Percentiles rank a stretch among this genome's conserved stretches.
Conservation (phyloP, 2,797 vertebrate species). For the Enteromius fasciolatus region DNA sequence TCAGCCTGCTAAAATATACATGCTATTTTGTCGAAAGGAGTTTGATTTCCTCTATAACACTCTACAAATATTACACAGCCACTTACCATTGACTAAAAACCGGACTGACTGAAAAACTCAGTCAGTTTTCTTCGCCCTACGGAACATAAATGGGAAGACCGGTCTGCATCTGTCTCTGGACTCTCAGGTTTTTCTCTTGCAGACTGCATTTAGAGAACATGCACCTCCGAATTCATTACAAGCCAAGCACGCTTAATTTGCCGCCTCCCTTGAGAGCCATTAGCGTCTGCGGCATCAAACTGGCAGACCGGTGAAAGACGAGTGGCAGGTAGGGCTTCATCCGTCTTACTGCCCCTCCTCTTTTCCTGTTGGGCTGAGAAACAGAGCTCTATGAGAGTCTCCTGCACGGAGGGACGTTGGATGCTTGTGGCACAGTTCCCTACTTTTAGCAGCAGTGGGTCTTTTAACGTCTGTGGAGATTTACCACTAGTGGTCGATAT, state of each 20-base stretch:
- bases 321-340: conserved; percentile 80
- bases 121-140: background rate
- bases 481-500: background rate
- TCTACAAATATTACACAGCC: conserved; percentile 19
- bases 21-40: conserved; percentile 63
- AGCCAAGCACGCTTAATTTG: conserved; percentile 89
- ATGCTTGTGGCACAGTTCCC: conserved; percentile 49
- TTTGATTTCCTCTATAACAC: conserved; percentile 49
- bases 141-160: conserved; percentile 1
- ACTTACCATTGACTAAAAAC: conserved; percentile 14
- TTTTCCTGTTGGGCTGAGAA: conserved; percentile 43
- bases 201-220: conserved; percentile 60
- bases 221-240: conserved; percentile 90
- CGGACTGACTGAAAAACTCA: conserved; percentile 13
- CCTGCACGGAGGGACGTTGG: conserved; percentile 20
- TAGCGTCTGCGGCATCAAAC: conserved; percentile 88
- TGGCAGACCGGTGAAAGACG: conserved; percentile 79
- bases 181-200: conserved; percentile 55
- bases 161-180: background rate
- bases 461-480: background rate
- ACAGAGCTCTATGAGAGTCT: conserved; percentile 21
- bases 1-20: conserved; percentile 69
- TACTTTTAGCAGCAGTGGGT: background rate
- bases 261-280: conserved; percentile 87
- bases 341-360: conserved; percentile 58